Base-by-base conservation (phyloP, 2,113 vertebrate genomes). In the Varanus salvator region DNA sequence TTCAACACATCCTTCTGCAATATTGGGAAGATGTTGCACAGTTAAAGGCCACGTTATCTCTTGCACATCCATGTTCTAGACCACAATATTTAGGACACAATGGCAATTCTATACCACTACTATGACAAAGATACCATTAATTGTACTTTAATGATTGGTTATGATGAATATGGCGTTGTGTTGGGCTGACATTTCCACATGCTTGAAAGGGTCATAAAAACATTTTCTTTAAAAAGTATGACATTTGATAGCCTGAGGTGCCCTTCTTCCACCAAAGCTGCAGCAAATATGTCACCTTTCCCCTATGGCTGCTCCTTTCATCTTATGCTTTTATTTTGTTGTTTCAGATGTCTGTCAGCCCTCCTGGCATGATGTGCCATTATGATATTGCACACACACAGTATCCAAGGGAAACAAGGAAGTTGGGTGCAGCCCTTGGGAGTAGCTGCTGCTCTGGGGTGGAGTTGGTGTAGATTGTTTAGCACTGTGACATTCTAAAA, bases 1-100 rank as follows among this genome's bases (percentile, higher is more conserved):
- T 64, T 97, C 96, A 5, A 93, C n/a, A 60, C 98, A 99, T 66
- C 98, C 98, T 92, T 98, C 98, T 98, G 94, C 8, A 85, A 21
- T 17, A 23, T 48, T 72, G 74, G 34, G 75, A 66, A 92, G 50
- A 94, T 19, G 87, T 6, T 76, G 1, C n/a, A 25, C 11, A 54
- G 34, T 88, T 82, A 80, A 66, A 72, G 80, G 34, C 29, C 60
- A 48, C 11, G 8, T 27, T 4, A 15, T 57, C 3, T n/a, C 29
- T 29, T 21, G 38, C 17, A 44, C 64, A 54, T 60, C 23, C 29
- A 2, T 74, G 21, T 25, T 25, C 23, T 44, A 85, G 2, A 6
- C 8, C n/a, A 80, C 1, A 27, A 25, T 19, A 84, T 15, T 48
- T 84, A 50, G 29, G 48, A 75, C 11, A 38, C n/a, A 72, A 72